Evolutionary conservation across 2,888 invertebrate genomes (phyloP), one percentile per base, ranked within the genome.

Genomic region (Scotopteryx bipunctaria): DNA sequence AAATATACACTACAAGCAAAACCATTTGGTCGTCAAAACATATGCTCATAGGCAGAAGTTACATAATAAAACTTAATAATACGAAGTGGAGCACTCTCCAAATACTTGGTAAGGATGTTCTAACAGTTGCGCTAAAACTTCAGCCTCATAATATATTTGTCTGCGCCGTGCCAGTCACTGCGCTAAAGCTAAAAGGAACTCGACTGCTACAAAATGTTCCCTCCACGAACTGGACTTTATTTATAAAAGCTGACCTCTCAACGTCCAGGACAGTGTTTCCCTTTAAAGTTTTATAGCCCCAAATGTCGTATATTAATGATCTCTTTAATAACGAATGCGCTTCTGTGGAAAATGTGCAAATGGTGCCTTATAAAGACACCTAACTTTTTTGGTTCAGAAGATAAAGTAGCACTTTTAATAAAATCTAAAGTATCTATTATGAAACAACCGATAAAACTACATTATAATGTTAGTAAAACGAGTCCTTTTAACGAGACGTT

Each of bases 171-270:
- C 42, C 59, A 52, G 51, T 59, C 55, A 54, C 45, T 54, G 45
- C 47, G 33, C 43, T 31, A 35, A 49, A 55, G 44, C 51, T 47
- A 55, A 57, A 49, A 50, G 35, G 47, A 53, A 52, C 50, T 36
- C 31, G 40, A 36, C 47, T 51, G 47, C 38, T 40, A 38, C 43
- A 48, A 47, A 50, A 47, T 51, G 41, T 48, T 50, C 37, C 51
- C 48, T 50, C 23, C 46, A 38, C 44, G 37, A 58, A 56, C 49
- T 43, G 42, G 25, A 54, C 52, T 62, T 56, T 60, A 60, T 63
- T 58, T 60, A 57, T 55, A 54, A 53, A 57, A n/a, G n/a, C 55
- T 48, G 58, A 52, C 58, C 62, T 62, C 57, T 54, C 57, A 37
- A 41, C 54, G 47, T 56, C 41, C 35, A 16, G 23, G 16, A 5